Evolutionary conservation across 2,888 invertebrate species (phyloP), one percentile per base, ranked within the genome.

Genomic region (Psylliodes chrysocephalus): DNA sequence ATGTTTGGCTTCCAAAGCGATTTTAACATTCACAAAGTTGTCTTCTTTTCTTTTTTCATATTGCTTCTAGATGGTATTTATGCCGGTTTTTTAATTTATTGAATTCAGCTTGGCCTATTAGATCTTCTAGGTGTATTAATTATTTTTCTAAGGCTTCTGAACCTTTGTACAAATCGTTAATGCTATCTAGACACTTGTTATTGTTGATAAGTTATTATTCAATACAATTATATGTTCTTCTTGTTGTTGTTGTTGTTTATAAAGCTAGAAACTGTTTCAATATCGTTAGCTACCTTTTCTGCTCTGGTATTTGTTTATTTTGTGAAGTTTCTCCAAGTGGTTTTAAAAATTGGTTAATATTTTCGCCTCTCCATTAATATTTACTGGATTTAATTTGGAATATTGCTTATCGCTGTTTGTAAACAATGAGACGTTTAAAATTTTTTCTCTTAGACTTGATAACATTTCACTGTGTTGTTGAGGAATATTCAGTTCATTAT

Each of bases 61-160:
- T 54, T 74, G 73, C 52, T 88, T n/a, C 87, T 56, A 92, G 83
- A 69, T 91, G 90, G 75, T 90, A 89, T 70, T 88, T 85, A 76
- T 92, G 91, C 75, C 91, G 90, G 42, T 89, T 77, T 79, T 91
- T 90, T 82, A 88, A 87, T 75, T 87, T 89, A 74, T 91, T 88
- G 77, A 91, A 85, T 68, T 91, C 90, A 66, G 88, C 85, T 66
- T 86, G 86, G 75, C 92, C 91, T 10, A 91, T 87, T 62, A 90
- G 78, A 75, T 90, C 88, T 77, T 92, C 90, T 65, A 91, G 85
- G 55, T 87, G 84, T 7, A 88, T 82, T 51, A 92, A 77, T 35
- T 88, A 86, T 18, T 85, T 84, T 77, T 92, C 91, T 0, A 91
- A 88, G 68, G 85, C 86, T 64, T 87, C 87, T 69, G 90, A 85